Evolutionary conservation across 2,113 vertebrate species (phyloP), one percentile per base, ranked within the genome.

Genomic region (Brienomyrus longianalis): DNA sequence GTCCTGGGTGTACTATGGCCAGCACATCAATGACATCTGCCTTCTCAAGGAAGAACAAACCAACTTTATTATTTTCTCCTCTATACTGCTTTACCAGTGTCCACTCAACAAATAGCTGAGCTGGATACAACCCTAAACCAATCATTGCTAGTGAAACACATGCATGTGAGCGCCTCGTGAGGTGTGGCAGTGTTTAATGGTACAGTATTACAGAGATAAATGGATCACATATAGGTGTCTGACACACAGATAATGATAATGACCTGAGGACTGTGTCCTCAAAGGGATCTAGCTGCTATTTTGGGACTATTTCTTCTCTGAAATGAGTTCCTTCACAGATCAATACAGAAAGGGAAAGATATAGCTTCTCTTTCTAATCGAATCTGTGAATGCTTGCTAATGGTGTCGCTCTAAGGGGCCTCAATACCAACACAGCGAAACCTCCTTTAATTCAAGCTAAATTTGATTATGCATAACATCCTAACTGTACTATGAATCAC

Each of bases 311-410:
- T 87, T 52, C 59, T 87, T 66, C 9, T 77, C 59, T 85, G n/a
- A 87, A 90, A 87, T 45, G 56, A 77, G 85, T 48, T 87, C 84
- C 84, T 90, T 90, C 77, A 90, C 59, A 87, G 48, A 90, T 90
- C 89, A 90, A 87, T 90, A 74, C 1, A 43, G 56, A 87, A 48
- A 87, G 45, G 51, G 86, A 87, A 23, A 23, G 88, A 43, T 31
- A 89, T 52, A 89, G 47, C 50, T 48, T 77, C 66, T 86, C 89
- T 54, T 35, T 50, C 47, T 17, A 90, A 87, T 87, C 62, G 84
- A 87, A 87, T 74, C 62, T 39, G n/a, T 43, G 59, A 86, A 50
- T 86, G 17, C 62, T 87, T 43, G 11, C 47, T 70, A 90, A 90
- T 87, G 59, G 56, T 52, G 45, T 39, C 31, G 48, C 19, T 47